These are phyloP conservation scores for Lysandra bellargus DNA, from an alignment of 2,888 invertebrate species.

Conservation along the genomic window DNA sequence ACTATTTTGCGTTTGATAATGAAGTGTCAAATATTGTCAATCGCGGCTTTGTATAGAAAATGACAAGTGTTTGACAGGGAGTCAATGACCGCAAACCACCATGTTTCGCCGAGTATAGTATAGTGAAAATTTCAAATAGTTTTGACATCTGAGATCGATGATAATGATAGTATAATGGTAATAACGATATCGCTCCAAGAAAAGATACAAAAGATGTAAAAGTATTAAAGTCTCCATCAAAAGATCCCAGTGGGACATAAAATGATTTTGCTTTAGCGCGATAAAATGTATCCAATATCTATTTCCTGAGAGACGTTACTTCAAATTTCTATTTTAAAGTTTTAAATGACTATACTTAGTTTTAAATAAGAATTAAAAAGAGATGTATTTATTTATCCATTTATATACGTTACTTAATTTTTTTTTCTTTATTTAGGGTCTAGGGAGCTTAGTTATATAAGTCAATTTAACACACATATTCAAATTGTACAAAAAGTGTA, in stretches of 20 bases:
- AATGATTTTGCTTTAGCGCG: constrained; percentile 31
- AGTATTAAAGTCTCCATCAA: constrained; percentile 32
- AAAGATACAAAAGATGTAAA: constrained; percentile 24
- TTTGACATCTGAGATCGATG: too few species aligned
- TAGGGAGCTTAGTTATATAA: too few species aligned
- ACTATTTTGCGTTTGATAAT: too few species aligned
- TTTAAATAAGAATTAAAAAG: not conserved
- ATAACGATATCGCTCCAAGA: constrained; percentile 2
- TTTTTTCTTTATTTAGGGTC: too few species aligned
- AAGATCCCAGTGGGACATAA: constrained; percentile 27
- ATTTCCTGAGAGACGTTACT: constrained; percentile 18
- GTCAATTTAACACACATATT: not conserved
- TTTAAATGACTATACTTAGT: not conserved
- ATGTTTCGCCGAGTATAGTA: too few species aligned
- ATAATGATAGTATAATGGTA: not conserved
- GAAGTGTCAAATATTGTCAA: too few species aligned
- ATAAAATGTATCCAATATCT: constrained; percentile 26
- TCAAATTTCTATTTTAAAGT: constrained; percentile 12
- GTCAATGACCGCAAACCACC: too few species aligned
- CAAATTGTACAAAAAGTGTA: not conserved
- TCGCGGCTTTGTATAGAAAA: too few species aligned
- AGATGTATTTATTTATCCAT: not conserved
- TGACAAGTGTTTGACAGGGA: too few species aligned
- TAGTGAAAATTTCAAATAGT: too few species aligned
- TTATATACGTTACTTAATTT: too few species aligned